phyloP scores from a whole-genome alignment of 2,888 invertebrate species.

The Anagyrus pseudococci region DNA sequence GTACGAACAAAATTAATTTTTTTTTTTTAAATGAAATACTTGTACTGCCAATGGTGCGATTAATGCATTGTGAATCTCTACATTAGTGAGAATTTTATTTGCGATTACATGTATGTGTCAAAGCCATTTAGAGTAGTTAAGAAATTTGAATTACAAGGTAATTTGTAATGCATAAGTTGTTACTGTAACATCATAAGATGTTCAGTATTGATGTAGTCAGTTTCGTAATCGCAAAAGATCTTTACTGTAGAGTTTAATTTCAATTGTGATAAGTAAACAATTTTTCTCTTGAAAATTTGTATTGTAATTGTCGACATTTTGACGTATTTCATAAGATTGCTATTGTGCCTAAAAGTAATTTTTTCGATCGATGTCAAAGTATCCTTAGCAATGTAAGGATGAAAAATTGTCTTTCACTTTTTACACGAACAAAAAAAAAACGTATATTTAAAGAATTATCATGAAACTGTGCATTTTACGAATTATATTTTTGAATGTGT shows the following conservation, averaged over 20 bases:
- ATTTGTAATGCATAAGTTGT: neutral
- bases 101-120: neutral
- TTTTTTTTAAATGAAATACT: neutral
- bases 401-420: constrained; percentile 35
- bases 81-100: neutral
- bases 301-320: constrained; percentile 1
- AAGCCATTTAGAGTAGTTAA: neutral
- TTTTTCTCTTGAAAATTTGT: neutral
- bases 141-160: too few species aligned
- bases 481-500: constrained; percentile 19
- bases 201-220: neutral
- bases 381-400: constrained; percentile 28
- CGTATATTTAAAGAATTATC: constrained; percentile 14
- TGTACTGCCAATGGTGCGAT: neutral
- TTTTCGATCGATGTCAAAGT: constrained; percentile 27
- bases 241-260: neutral
- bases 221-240: neutral
- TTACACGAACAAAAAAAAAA: constrained; percentile 4
- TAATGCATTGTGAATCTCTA: neutral
- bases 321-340: constrained; percentile 21
- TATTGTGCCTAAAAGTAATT: constrained; percentile 35
- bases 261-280: neutral
- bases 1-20: neutral
- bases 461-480: constrained; percentile 4
- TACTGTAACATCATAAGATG: neutral